Evolutionary conservation across 2,888 invertebrate species (phyloP), one percentile per base, ranked within the genome.

Genomic region (Leistus spinibarbis): DNA sequence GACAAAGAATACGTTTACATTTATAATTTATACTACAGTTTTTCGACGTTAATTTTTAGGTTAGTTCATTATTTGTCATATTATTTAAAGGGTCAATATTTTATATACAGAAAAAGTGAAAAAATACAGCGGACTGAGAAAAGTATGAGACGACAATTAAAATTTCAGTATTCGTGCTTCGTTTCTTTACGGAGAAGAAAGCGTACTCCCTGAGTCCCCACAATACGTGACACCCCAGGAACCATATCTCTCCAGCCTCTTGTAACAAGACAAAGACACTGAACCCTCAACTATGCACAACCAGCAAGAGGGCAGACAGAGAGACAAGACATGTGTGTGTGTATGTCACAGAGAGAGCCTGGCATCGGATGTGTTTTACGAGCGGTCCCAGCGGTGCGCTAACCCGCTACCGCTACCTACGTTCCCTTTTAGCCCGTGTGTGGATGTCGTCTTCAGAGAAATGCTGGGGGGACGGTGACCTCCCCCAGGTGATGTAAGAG

Each of bases 321-420:
- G 60, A 60, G 13, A 60, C 60, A 19, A 20, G 16, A 20, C 17
- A 20, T 20, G 66, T 40, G 66, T 40, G 53, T 20, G 27, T 64
- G 24, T 20, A 23, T 10, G 24, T 10, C 16, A 2, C 20, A 60
- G n/a, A 22, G 60, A 60, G 60, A 60, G 60, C 60, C 20, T 16
- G 79, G 80, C 85, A 84, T 83, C 82, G 82, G 84, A 83, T 82
- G 83, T 84, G 84, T 85, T 82, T 86, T 86, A 86, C 85, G 85
- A 85, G 82, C 82, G 80, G 83, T 85, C 86, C 85, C 85, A 79
- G 79, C 83, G 85, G 85, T 84, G 82, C 82, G 82, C 84, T 85
- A 85, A 85, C 85, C 85, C 85, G 82, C 40, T 40, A 40, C 84
- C 80, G 84, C 84, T 85, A 85, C 84, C 83, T 83, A 84, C 83